These are phyloP conservation scores for Notolabrus celidotus DNA, from an alignment of 2,797 vertebrate species.

Conservation along the genomic window DNA sequence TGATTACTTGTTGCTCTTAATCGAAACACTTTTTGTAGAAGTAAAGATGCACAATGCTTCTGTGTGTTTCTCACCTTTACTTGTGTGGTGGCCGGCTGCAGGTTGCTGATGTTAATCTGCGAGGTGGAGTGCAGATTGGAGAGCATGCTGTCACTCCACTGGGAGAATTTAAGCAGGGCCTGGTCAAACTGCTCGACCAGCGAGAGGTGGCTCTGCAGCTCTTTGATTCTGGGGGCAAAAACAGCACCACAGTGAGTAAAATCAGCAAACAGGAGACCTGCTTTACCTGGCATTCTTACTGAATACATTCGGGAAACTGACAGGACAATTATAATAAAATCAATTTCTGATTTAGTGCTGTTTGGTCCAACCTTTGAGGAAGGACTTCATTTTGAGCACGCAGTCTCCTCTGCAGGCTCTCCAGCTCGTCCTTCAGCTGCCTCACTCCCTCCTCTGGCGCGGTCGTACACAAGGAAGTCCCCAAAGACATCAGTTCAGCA, in stretches of 20 bases:
- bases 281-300: neutral
- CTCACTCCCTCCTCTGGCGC: conserved; percentile 84
- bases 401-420: conserved; percentile 86
- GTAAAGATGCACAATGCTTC: neutral
- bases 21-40: neutral
- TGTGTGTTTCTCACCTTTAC: conserved; percentile 86
- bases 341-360: neutral
- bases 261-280: neutral
- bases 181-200: conserved; percentile 90
- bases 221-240: conserved; percentile 81
- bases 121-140: conserved; percentile 88
- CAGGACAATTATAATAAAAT: neutral
- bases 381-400: conserved; percentile 81
- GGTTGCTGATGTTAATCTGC: conserved; percentile 87
- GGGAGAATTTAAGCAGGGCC: conserved; percentile 90
- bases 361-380: conserved; percentile 86
- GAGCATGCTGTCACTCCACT: conserved; percentile 93
- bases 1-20: conserved; percentile 11
- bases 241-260: neutral
- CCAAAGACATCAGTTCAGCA: conserved; percentile 82
- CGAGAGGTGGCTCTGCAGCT: conserved; percentile 86
- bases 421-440: conserved; percentile 83
- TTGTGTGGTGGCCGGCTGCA: conserved; percentile 81
- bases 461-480: conserved; percentile 82
- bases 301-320: neutral